Evolutionary conservation across 2,113 vertebrate species (phyloP).

Genomic region (Oncorhynchus masou): DNA sequence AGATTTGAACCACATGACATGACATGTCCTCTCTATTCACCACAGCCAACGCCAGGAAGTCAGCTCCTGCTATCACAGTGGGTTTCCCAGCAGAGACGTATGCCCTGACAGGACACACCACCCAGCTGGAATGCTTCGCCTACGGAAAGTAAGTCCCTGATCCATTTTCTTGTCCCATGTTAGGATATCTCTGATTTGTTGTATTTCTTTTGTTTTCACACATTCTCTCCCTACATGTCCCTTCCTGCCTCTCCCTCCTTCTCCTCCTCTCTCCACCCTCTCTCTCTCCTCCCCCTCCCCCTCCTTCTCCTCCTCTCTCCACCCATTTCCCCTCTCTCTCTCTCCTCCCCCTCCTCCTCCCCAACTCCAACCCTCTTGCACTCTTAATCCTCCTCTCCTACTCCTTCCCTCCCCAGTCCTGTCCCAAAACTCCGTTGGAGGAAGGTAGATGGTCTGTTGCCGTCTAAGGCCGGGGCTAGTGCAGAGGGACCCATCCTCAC

Average conservation of each 20-base stretch:
- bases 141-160: conserved; percentile 86
- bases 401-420: conserved; percentile 70
- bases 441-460: conserved; percentile 85
- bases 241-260: no score
- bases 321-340: no score
- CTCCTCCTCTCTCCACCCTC: no score
- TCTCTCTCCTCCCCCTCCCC: no score
- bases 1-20: no score
- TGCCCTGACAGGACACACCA: conserved; percentile 81
- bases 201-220: background rate
- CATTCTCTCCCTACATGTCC: background rate
- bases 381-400: background rate
- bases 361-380: background rate
- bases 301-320: no score
- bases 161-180: no score
- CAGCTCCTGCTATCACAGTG: conserved; percentile 87
- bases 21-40: background rate
- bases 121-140: conserved; percentile 92
- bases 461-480: conserved; percentile 76
- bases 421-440: conserved; percentile 88
- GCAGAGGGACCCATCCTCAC: conserved; percentile 77
- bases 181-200: no score
- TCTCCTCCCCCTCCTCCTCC: no score
- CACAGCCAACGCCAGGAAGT: conserved; percentile 77
- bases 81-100: conserved; percentile 91